Conservation (phyloP, 2,113 vertebrate genomes). For the Casuarius casuarius region DNA sequence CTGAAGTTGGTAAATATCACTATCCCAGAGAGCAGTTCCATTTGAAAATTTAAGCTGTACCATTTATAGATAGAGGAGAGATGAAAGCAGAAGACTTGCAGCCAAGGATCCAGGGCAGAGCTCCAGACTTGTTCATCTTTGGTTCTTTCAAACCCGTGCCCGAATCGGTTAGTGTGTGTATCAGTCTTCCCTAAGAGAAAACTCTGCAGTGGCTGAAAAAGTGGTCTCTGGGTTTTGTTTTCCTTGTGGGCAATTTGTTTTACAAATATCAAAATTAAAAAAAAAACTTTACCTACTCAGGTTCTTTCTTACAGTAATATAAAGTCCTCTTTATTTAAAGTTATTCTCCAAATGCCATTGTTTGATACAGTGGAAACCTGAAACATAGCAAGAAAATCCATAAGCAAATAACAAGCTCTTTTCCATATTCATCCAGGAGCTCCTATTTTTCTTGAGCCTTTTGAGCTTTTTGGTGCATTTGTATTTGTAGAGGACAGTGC, state of each 20-base stretch:
- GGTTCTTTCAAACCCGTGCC: neutral
- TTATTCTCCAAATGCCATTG: conserved; percentile 5
- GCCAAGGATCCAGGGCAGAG: neutral
- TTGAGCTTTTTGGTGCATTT: conserved; percentile 32
- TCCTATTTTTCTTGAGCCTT: conserved; percentile 23
- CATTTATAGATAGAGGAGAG: neutral
- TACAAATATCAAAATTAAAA: neutral
- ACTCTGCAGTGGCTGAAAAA: neutral
- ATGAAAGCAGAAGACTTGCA: neutral
- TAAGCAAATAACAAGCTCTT: conserved; percentile 21
- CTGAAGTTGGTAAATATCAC: neutral
- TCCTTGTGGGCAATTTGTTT: neutral
- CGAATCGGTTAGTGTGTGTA: neutral
- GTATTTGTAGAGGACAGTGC: conserved; percentile 52
- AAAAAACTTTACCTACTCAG: neutral
- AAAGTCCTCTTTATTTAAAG: neutral
- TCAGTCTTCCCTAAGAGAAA: neutral
- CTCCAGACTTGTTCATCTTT: neutral
- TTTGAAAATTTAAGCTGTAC: neutral
- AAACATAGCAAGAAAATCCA: neutral
- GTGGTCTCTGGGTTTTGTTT: neutral
- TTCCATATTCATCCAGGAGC: conserved; percentile 39
- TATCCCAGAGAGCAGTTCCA: neutral
- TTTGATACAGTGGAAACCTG: neutral
- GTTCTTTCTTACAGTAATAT: neutral